phyloP scores from a whole-genome alignment of 92 coral and sea anemone species.

The Porites cylindrica region DNA sequence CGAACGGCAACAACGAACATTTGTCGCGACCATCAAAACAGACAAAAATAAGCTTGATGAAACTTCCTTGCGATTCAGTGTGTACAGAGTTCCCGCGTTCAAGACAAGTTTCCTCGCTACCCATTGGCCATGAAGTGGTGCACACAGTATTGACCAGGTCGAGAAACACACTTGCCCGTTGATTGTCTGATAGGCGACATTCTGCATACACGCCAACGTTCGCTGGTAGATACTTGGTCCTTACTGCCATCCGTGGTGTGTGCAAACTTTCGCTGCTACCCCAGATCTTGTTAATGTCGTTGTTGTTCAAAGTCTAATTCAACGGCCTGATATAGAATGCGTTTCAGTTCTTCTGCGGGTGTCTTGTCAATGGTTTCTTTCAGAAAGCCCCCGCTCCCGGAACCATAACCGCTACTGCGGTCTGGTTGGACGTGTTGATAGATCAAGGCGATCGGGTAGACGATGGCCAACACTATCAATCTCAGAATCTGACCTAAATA shows the following conservation, averaged over 20 bases:
- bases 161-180: not conserved
- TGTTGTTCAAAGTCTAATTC: not conserved
- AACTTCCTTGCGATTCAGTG: slow-evolving; percentile 27
- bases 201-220: slow-evolving; percentile 16
- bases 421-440: not conserved
- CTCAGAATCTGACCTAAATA: not conserved
- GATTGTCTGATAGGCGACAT: not conserved
- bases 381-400: not conserved
- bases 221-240: not conserved
- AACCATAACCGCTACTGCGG: not conserved
- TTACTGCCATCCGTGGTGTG: not conserved
- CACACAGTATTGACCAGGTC: slow-evolving; percentile 17
- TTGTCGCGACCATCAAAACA: slow-evolving; percentile 13
- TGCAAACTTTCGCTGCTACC: no score
- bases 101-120: not conserved
- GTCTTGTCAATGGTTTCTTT: not conserved
- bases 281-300: no score
- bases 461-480: not conserved
- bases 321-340: not conserved
- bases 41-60: slow-evolving; percentile 20
- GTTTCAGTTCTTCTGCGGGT: not conserved
- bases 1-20: slow-evolving; percentile 25
- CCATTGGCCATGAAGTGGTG: slow-evolving; percentile 32
- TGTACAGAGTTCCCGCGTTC: slow-evolving; percentile 14
- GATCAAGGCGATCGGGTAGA: not conserved